Base-by-base conservation (phyloP, 2,888 invertebrate species). In the Micoletzkya japonica region DNA sequence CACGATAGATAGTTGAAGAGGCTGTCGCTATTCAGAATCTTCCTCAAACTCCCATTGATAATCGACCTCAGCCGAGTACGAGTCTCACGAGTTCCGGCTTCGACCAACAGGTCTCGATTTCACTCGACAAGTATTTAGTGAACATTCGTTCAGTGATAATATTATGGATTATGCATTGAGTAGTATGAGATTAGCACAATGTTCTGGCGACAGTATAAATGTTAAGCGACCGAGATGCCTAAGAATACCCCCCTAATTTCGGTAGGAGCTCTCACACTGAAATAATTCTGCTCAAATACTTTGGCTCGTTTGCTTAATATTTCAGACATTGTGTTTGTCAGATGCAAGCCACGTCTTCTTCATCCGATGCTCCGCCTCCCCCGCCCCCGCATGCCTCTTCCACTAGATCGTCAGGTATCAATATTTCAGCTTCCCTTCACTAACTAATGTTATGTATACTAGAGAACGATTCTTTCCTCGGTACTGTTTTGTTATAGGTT, bases 71-170 rank as follows among this genome's bases (percentile, higher is more conserved):
- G 28, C 58, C 60, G 10, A 50, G 36, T 66, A 66, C 64, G 54
- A 66, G 64, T 66, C 64, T 54, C 30, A 49, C 63, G n/a, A 63
- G 52, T n/a, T 52, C 52, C n/a, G 24, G 63, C 39, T 32, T 32
- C 30, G 63, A 63, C n/a, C 36, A 50, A 37, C 63, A 63, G 63
- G 63, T 50, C 20, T 24, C 6, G 4, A 28, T 56, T 14, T 10
- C 44, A 10, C 44, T 14, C 10, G 44, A 44, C 20, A 20, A 14
- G 10, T 14, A 44, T 44, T 10, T 14, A 10, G 20, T 14, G 20
- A 44, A 44, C 10, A 44, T 44, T 20, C 10, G 10, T 14, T 44
- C 10, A 14, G 44, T 44, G 44, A 44, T 44, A 14, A 44, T 44
- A 14, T 10, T 44, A 44, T 44, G 44, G 10, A n/a, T n/a, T n/a